Evolutionary conservation across 2,113 vertebrate genomes (phyloP).

Genomic region (Dipodomys ordii): DNA sequence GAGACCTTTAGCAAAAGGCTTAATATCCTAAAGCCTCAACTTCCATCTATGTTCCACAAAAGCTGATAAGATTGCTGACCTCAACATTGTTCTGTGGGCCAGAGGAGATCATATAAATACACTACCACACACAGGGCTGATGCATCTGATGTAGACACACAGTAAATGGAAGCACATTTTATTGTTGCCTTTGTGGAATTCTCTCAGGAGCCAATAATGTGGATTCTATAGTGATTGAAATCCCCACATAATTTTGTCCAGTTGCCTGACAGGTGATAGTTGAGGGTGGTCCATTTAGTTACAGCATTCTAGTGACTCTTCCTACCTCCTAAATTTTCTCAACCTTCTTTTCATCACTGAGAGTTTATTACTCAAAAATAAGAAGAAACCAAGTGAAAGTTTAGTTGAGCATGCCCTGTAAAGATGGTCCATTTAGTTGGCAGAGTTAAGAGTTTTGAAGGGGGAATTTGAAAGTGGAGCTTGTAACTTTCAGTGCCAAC

Average conservation of each 20-base stretch:
- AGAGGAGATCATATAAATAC: neutral
- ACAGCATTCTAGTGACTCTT: constrained; percentile 18
- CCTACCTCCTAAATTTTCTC: constrained; percentile 11
- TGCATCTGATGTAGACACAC: neutral
- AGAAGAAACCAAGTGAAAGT: constrained; percentile 3
- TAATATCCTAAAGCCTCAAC: neutral
- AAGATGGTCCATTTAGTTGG: constrained; percentile 58
- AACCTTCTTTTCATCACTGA: neutral
- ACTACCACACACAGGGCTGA: neutral
- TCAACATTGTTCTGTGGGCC: neutral
- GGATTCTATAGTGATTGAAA: neutral
- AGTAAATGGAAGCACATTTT: neutral
- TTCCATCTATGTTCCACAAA: neutral
- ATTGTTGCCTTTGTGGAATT: constrained; percentile 1
- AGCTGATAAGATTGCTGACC: neutral
- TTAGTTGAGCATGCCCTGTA: constrained; percentile 15
- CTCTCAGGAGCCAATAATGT: constrained; percentile 13
- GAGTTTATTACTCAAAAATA: neutral
- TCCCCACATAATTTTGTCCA: neutral
- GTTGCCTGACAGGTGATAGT: neutral
- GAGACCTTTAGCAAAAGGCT: constrained; percentile 33
- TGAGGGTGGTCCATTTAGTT: neutral
- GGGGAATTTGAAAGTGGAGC: constrained; percentile 23
- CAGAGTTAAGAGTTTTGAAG: constrained; percentile 19
- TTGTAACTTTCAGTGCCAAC: constrained; percentile 51